Percentiles rank a stretch among this genome's conserved stretches.
Conservation (phyloP, 1,140 invertebrate species). For the Popillia japonica region DNA sequence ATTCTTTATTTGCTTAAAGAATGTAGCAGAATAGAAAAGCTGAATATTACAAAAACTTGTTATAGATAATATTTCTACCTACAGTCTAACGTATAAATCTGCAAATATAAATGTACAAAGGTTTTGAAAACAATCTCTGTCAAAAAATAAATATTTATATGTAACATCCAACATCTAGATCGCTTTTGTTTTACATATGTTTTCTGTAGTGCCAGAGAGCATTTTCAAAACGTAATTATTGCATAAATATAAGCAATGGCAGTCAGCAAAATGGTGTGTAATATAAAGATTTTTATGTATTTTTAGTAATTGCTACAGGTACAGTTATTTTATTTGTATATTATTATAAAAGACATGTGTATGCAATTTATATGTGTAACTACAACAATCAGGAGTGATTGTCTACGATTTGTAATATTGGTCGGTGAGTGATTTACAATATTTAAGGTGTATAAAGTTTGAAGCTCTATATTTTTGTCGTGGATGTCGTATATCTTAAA, state of each 20-base stretch:
- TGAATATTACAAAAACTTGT: constrained; percentile 12
- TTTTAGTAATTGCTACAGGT: background rate
- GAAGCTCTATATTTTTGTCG: background rate
- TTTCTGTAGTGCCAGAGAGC: no score
- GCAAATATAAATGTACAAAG: background rate
- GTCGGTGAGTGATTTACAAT: constrained; percentile 1
- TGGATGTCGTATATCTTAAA: background rate
- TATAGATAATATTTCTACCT: background rate
- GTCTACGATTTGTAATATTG: constrained; percentile 20
- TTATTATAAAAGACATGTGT: background rate
- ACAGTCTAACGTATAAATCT: background rate
- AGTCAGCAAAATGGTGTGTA: constrained; percentile 25
- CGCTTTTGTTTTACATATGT: no score
- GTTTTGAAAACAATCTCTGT: background rate
- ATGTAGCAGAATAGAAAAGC: constrained; percentile 4
- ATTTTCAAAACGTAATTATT: background rate
- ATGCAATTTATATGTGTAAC: background rate
- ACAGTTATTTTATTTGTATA: constrained; percentile 13
- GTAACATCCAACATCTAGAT: no score
- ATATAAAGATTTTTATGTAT: background rate
- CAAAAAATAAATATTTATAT: background rate
- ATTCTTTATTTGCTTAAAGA: background rate
- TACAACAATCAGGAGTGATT: background rate
- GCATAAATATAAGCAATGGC: background rate
- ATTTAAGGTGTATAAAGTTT: background rate